phyloP scores from a whole-genome alignment of 2,888 invertebrate genomes.

The Strigamia maritima region DNA sequence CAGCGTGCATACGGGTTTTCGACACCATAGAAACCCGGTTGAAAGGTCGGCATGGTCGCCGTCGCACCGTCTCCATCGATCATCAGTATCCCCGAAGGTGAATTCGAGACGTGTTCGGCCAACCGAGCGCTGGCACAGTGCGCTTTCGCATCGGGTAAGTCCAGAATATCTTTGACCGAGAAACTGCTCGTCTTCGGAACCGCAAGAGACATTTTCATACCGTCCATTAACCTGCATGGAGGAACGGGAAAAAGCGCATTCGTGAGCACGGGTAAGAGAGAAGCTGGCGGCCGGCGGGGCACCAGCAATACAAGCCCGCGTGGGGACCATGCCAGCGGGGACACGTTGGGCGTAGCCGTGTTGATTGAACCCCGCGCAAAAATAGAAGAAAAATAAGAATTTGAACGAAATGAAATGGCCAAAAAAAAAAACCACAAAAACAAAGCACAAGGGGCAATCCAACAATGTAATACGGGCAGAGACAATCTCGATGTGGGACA shows the following conservation, averaged over 20 bases:
- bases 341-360: conserved; percentile 36
- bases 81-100: conserved; percentile 28
- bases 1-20: conserved; percentile 58
- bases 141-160: conserved; percentile 67
- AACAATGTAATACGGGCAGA: not conserved
- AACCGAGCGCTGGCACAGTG: conserved; percentile 42
- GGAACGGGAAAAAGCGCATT: conserved; percentile 33
- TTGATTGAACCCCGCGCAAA: conserved; percentile 14
- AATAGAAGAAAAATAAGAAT: not conserved
- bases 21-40: conserved; percentile 43
- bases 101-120: conserved; percentile 5
- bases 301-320: conserved; percentile 38
- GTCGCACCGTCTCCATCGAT: conserved; percentile 39
- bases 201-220: conserved; percentile 70
- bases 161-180: conserved; percentile 89
- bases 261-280: conserved; percentile 26
- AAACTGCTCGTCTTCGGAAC: conserved; percentile 73
- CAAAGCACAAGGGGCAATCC: not conserved
- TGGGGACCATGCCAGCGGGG: conserved; percentile 36
- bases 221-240: conserved; percentile 41
- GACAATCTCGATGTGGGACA: not conserved
- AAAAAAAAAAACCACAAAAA: not conserved
- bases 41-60: conserved; percentile 13
- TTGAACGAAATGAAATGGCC: not conserved
- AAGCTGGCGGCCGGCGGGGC: conserved; percentile 20